Percentiles rank a stretch among this genome's conserved stretches.
These are phyloP conservation scores for Notothenia rossii DNA, from an alignment of 2,113 vertebrate genomes.

Conservation along the genomic window DNA sequence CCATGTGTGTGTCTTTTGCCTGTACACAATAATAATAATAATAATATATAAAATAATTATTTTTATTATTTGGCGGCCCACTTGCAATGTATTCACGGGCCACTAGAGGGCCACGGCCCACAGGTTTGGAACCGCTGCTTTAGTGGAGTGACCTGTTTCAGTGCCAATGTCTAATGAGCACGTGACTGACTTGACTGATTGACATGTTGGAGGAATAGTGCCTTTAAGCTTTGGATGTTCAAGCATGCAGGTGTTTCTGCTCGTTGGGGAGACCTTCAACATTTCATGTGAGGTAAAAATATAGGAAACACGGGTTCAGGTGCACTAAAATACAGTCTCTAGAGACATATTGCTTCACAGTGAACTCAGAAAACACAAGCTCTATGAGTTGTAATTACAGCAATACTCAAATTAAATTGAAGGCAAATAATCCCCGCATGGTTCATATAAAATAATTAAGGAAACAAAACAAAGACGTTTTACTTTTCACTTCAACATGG, in stretches of 20 bases:
- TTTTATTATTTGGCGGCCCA: no score
- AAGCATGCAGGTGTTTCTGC: neutral
- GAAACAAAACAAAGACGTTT: slow-evolving; percentile 58
- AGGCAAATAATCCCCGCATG: slow-evolving; percentile 26
- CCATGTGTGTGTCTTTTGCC: no score
- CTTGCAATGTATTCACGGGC: no score
- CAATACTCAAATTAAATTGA: slow-evolving; percentile 25
- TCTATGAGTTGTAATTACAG: slow-evolving; percentile 35
- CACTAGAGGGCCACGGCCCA: no score
- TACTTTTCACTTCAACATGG: slow-evolving; percentile 55
- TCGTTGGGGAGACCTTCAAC: neutral
- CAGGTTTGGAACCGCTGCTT: no score
- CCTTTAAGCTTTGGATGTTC: slow-evolving; percentile 7
- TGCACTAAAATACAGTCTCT: neutral
- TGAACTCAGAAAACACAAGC: neutral
- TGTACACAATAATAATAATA: no score
- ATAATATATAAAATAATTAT: no score
- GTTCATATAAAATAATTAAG: slow-evolving; percentile 56
- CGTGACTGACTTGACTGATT: no score
- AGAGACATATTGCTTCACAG: neutral
- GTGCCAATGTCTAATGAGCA: slow-evolving; percentile 4
- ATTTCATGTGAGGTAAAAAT: no score
- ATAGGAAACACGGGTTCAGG: neutral
- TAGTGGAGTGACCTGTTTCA: neutral
- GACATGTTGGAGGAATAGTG: neutral